Percentiles rank a stretch among this genome's conserved stretches.
Conservation (phyloP, 2,797 vertebrate species). For the Periparus ater region DNA sequence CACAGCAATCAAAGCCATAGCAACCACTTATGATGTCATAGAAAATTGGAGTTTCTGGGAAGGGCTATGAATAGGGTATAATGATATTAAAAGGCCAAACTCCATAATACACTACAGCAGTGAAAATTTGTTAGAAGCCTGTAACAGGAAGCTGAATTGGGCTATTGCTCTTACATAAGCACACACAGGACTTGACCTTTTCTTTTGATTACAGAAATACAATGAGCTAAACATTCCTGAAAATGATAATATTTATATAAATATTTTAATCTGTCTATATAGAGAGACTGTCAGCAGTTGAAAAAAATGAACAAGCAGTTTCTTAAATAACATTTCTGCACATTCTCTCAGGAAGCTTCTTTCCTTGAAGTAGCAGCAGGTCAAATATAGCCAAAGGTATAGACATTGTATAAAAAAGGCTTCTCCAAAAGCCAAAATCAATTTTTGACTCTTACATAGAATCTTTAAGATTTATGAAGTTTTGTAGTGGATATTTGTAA, state of each 20-base stretch:
- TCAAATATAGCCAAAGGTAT: neutral
- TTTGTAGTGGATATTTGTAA: neutral
- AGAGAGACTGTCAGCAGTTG: neutral
- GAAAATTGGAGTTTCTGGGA: neutral
- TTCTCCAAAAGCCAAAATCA: neutral
- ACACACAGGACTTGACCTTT: neutral
- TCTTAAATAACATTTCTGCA: neutral
- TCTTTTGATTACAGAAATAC: conserved; percentile 4
- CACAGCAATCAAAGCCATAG: neutral
- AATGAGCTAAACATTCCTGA: neutral
- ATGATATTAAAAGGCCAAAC: neutral
- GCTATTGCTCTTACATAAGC: neutral
- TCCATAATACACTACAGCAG: neutral
- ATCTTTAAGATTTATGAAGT: neutral
- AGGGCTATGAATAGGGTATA: neutral
- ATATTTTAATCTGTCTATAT: neutral
- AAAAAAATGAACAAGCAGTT: neutral
- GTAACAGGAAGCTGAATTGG: neutral
- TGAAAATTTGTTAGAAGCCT: neutral
- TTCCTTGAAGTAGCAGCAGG: neutral
- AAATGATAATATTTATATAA: conserved; percentile 5
- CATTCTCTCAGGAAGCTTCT: neutral
- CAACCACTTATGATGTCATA: conserved; percentile 32
- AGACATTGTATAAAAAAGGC: neutral
- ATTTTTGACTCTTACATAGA: neutral